These are phyloP conservation scores for Luscinia luscinia DNA, from an alignment of 2,797 vertebrate species.

Conservation along the genomic window DNA sequence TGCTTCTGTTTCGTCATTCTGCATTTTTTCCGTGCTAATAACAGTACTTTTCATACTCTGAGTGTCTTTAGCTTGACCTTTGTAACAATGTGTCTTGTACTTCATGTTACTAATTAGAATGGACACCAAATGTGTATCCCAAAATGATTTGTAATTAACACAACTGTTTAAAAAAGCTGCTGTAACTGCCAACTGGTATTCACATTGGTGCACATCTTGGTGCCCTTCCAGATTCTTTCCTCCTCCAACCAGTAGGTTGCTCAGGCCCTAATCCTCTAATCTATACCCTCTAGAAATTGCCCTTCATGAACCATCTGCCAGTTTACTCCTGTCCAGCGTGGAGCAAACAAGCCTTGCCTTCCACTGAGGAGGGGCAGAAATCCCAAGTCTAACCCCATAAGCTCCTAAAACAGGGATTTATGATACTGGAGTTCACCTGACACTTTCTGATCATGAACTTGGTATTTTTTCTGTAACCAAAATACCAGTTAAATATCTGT, in stretches of 20 bases:
- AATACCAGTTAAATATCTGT: neutral
- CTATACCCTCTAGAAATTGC: neutral
- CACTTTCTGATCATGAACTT: neutral
- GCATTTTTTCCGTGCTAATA: neutral
- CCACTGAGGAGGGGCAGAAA: neutral
- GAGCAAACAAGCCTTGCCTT: neutral
- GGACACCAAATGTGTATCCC: neutral
- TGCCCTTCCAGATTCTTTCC: conserved; percentile 3
- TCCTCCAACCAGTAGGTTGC: neutral
- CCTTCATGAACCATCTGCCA: conserved; percentile 10
- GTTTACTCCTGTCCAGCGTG: neutral
- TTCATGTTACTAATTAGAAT: neutral
- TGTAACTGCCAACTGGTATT: conserved; percentile 1
- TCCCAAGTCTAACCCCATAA: neutral
- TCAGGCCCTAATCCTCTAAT: neutral
- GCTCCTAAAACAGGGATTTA: neutral
- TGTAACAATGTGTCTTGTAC: neutral
- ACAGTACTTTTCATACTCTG: neutral
- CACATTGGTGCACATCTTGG: neutral
- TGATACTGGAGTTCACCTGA: neutral
- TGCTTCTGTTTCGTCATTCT: neutral
- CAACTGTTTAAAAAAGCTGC: neutral
- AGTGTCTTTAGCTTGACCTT: conserved; percentile 23
- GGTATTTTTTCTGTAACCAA: neutral
- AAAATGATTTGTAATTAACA: neutral